Base-by-base conservation (phyloP, 2,888 invertebrate species). In the Pecten maximus region DNA sequence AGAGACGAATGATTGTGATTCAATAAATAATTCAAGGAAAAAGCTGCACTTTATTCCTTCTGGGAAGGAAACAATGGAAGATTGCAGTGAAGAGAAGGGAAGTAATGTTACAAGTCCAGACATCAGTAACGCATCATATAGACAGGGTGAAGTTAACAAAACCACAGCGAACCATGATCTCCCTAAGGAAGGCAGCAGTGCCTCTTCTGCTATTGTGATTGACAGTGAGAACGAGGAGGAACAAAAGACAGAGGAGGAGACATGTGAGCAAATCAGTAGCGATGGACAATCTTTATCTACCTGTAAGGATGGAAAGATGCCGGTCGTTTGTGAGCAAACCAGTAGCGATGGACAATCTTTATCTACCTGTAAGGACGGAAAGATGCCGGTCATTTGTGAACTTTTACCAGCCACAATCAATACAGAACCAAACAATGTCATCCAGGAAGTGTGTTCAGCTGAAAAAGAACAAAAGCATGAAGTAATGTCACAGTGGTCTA, bases 221-320 rank as follows among this genome's bases (percentile, higher is more conserved):
- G 74, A 74, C 74, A 74, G 74, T 74, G 74, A 74, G 15, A 74
- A 74, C 10, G 74, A 74, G 74, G 74, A 74, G 16, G 74, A 74
- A 1, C 19, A 50, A 16, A 16, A 54, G n/a, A 54, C 19, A n/a
- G 54, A n/a, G 19, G 23, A 54, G 54, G n/a, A 23, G 60, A 23
- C 23, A 74, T 10, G 4, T 28, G 28, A n/a, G 6, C n/a, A 74
- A 35, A 28, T 74, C 35, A 74, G 74, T 1, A 35, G 3, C 10
- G 35, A 74, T 23, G 54, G 54, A 74, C 35, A 35, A 35, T 74
- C 35, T n/a, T n/a, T n/a, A n/a, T n/a, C n/a, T 19, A 28, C 10
- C 28, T 15, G 35, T 10, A 74, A 2, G 10, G 28, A 74, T 8
- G 28, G 74, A 74, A 74, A 28, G 10, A 6, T 12, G 8, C 74